Evolutionary conservation across 1,140 invertebrate genomes (phyloP).

Genomic region (Lutraria rhynchaena): DNA sequence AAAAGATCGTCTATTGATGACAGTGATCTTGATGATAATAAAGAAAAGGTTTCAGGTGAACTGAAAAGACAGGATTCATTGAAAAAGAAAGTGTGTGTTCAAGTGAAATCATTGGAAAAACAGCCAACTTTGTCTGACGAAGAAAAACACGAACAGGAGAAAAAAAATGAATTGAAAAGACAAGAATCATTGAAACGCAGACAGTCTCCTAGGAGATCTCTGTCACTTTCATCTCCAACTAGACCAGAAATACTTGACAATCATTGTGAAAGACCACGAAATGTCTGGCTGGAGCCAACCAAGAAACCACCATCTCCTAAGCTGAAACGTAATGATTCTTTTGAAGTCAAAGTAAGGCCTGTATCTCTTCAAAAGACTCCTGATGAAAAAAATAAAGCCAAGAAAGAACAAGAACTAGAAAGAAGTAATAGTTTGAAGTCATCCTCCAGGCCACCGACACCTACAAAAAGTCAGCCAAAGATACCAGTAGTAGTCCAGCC

Average conservation of each 20-base stretch:
- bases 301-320: conserved; percentile 52
- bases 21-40: background rate
- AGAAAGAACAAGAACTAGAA: conserved; percentile 28
- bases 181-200: conserved; percentile 34
- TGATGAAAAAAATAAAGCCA: conserved; percentile 42
- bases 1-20: background rate
- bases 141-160: conserved; percentile 36
- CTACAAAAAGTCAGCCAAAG: conserved; percentile 51
- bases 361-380: background rate
- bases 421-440: conserved; percentile 32
- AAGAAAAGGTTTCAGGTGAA: background rate
- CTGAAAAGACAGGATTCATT: conserved; percentile 22
- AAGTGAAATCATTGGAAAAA: conserved; percentile 48
- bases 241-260: background rate
- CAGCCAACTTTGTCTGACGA: conserved; percentile 42
- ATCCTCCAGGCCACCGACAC: conserved; percentile 45
- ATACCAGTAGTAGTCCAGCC: conserved; percentile 27
- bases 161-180: conserved; percentile 38
- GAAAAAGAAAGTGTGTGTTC: conserved; percentile 27
- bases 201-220: conserved; percentile 30
- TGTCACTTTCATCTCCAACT: conserved; percentile 31
- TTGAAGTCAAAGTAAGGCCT: conserved; percentile 52
- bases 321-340: conserved; percentile 38
- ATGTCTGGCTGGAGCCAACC: conserved; percentile 36
- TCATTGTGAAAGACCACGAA: conserved; percentile 33